These are phyloP conservation scores for Cantharis lateralis DNA, from an alignment of 2,888 invertebrate genomes.

Conservation along the genomic window DNA sequence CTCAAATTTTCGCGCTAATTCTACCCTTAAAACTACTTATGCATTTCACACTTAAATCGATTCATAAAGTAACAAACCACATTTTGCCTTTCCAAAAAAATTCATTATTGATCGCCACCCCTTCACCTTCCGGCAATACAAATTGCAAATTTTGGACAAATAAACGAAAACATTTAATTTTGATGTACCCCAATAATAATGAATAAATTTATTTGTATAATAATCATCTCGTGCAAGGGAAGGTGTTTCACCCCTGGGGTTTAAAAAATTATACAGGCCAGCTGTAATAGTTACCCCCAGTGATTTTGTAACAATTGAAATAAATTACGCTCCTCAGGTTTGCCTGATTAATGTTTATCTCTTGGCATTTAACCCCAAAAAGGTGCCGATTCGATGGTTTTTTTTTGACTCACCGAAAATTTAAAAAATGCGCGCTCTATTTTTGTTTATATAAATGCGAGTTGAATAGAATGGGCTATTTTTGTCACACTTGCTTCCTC, in stretches of 20 bases:
- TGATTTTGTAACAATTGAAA: constrained; percentile 2
- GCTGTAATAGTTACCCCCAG: background rate
- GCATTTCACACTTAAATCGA: background rate
- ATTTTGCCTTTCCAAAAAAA: background rate
- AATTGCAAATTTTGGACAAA: background rate
- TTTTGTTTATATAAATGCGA: background rate
- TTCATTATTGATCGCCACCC: background rate
- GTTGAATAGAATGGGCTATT: background rate
- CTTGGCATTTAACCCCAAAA: background rate
- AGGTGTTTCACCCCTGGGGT: background rate
- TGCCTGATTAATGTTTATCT: background rate
- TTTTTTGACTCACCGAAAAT: background rate
- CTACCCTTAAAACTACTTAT: background rate
- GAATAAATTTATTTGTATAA: background rate
- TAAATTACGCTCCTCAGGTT: background rate
- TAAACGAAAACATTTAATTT: background rate
- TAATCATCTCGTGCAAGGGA: background rate
- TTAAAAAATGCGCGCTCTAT: background rate
- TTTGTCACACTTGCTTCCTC: background rate
- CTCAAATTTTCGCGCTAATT: background rate
- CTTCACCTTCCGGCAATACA: background rate
- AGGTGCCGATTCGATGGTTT: background rate
- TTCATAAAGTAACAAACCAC: background rate
- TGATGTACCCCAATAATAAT: background rate
- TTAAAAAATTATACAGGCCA: background rate